These are phyloP conservation scores for Thalpophila matura DNA, from an alignment of 2,888 invertebrate genomes.

Conservation along the genomic window DNA sequence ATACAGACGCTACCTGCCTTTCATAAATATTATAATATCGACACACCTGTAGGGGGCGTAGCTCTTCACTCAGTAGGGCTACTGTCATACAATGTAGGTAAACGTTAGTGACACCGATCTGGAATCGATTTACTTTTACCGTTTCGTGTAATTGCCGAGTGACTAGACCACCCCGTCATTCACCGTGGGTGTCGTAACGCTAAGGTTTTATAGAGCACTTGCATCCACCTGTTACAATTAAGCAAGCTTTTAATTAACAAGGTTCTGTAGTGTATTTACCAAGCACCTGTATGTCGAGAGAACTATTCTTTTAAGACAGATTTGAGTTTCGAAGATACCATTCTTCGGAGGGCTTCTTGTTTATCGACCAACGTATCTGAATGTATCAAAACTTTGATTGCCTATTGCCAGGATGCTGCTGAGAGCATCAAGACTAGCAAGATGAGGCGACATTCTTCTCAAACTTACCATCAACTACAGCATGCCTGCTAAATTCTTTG, in stretches of 20 bases:
- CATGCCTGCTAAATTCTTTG: neutral
- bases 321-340: neutral
- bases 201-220: slow-evolving; percentile 34
- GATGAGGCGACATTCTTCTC: neutral
- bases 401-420: no score
- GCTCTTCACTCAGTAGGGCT: neutral
- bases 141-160: slow-evolving; percentile 40
- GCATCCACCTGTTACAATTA: slow-evolving; percentile 34
- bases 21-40: slow-evolving; percentile 7
- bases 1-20: neutral
- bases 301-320: neutral
- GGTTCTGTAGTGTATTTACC: slow-evolving; percentile 4
- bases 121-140: slow-evolving; percentile 37
- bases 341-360: no score
- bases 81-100: slow-evolving; percentile 12
- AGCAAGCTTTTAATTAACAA: slow-evolving; percentile 25
- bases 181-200: slow-evolving; percentile 15
- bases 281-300: neutral
- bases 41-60: slow-evolving; percentile 3
- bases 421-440: no score
- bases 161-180: slow-evolving; percentile 34
- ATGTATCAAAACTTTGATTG: no score
- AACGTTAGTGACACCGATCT: slow-evolving; percentile 11
- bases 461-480: neutral
- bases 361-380: no score